Percentiles rank a stretch among this genome's conserved stretches.
These are phyloP conservation scores for Siniperca knerii DNA, from an alignment of 2,113 vertebrate species.

Conservation along the genomic window DNA sequence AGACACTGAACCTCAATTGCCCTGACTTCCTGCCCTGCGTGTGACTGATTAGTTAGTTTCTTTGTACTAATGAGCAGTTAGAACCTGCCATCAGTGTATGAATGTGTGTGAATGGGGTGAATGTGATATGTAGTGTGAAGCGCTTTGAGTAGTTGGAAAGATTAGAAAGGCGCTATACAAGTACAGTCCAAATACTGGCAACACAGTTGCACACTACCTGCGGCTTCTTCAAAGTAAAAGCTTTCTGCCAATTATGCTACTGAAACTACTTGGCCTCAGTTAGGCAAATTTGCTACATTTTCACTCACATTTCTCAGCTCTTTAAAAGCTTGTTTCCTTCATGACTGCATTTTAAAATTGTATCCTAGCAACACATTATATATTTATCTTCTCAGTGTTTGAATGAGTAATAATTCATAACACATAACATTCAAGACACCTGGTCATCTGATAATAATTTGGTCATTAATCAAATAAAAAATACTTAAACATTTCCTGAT, in stretches of 20 bases:
- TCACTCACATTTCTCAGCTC: neutral
- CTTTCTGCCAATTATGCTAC: neutral
- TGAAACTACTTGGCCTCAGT: neutral
- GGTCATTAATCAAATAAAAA: neutral
- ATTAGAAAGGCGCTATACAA: too few relatives aligned
- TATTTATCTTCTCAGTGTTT: neutral
- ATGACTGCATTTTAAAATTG: neutral
- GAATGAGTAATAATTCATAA: neutral
- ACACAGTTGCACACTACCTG: neutral
- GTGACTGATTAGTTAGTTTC: too few relatives aligned
- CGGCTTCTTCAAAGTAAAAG: neutral
- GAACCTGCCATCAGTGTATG: too few relatives aligned
- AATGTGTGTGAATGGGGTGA: too few relatives aligned
- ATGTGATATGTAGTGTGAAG: too few relatives aligned
- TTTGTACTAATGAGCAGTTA: too few relatives aligned
- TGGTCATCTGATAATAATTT: neutral
- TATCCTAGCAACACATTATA: neutral
- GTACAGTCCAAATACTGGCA: too few relatives aligned
- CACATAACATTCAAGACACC: too few relatives aligned
- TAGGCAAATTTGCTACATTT: neutral
- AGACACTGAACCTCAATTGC: too few relatives aligned
- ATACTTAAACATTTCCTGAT: neutral
- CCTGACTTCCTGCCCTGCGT: too few relatives aligned
- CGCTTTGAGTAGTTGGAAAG: too few relatives aligned
- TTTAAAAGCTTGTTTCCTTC: neutral